Base-by-base conservation (phyloP, 2,113 vertebrate genomes). In the Cyrtonyx montezumae region DNA sequence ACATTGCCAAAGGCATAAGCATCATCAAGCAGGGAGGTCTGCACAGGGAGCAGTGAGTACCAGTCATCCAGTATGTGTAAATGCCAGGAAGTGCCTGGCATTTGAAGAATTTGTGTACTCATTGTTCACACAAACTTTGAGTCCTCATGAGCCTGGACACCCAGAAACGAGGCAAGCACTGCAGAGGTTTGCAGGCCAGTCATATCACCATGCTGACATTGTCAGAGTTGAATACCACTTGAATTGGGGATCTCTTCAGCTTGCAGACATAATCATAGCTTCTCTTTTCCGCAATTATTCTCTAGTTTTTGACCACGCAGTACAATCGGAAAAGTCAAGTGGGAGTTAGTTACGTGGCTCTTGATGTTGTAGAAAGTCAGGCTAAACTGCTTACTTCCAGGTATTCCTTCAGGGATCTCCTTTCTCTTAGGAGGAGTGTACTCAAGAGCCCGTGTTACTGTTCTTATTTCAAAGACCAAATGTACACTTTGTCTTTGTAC, bases 91-190 rank as follows among this genome's bases (percentile, higher is more conserved):
- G 42, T 59, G 16, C 36, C 36, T 66, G 71, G 58, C 59, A 77
- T 85, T 66, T 83, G 63, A 53, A 70, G 40, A 66, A 91, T 90
- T 93, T 79, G 76, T 83, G 49, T 68, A 55, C 28, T 62, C 45
- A 49, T 88, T 93, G 67, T 91, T 87, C 46, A 19, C 55, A 55
- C 30, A 63, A 89, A 84, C 87, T 70, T 48, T 0, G 3, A 92
- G 91, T 91, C 61, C 91, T 46, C 49, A 45, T 32, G 61, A 26
- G 11, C 71, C 25, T 82, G 51, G 76, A 85, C 34, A 85, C 36
- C n/a, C 86, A 90, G 86, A 88, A 91, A 91, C 42, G 55, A 67
- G 42, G 10, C 56, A 81, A 40, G 22, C 34, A 59, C 65, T 48
- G 40, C 4, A 2, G 32, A 34, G 3, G 0, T n/a, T 61, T 59